These are phyloP conservation scores for Patiria miniata DNA, from an alignment of 35 echinoderm and acorn worm genomes.

Conservation along the genomic window DNA sequence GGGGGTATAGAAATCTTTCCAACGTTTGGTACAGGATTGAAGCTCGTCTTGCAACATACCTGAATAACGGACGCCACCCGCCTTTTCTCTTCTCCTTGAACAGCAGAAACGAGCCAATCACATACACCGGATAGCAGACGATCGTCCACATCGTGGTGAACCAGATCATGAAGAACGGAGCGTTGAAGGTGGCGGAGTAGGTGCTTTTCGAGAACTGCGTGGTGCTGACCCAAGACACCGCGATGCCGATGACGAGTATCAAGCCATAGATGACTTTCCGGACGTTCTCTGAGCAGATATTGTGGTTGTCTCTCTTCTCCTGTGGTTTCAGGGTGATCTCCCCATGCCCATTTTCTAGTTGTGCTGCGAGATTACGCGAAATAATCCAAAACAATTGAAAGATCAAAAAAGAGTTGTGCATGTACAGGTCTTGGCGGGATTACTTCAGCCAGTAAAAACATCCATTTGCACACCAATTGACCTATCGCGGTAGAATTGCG, in stretches of 20 bases:
- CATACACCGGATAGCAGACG: slow-evolving; percentile 87
- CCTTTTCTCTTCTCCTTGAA: slow-evolving; percentile 49
- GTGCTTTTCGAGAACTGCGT: slow-evolving; percentile 91
- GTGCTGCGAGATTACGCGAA: neutral
- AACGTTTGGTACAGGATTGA: too few relatives aligned
- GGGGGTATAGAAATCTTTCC: too few relatives aligned
- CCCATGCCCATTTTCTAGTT: slow-evolving; percentile 9
- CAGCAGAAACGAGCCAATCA: slow-evolving; percentile 60
- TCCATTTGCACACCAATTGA: too few relatives aligned
- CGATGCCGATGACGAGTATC: slow-evolving; percentile 80
- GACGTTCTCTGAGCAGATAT: neutral
- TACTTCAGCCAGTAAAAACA: too few relatives aligned
- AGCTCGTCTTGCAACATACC: slow-evolving; percentile 42
- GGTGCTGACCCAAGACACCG: slow-evolving; percentile 84
- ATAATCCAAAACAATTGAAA: too few relatives aligned
- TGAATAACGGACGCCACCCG: slow-evolving; percentile 49
- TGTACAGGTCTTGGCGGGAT: too few relatives aligned
- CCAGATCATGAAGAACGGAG: slow-evolving; percentile 90
- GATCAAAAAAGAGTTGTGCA: too few relatives aligned
- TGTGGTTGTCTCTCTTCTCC: neutral
- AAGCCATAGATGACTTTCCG: slow-evolving; percentile 77
- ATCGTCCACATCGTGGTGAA: slow-evolving; percentile 91
- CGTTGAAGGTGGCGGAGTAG: slow-evolving; percentile 83
- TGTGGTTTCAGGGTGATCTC: slow-evolving; percentile 8
- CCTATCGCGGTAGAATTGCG: too few relatives aligned